Evolutionary conservation across 2,113 vertebrate genomes (phyloP).

Genomic region (Rostratula benghalensis): DNA sequence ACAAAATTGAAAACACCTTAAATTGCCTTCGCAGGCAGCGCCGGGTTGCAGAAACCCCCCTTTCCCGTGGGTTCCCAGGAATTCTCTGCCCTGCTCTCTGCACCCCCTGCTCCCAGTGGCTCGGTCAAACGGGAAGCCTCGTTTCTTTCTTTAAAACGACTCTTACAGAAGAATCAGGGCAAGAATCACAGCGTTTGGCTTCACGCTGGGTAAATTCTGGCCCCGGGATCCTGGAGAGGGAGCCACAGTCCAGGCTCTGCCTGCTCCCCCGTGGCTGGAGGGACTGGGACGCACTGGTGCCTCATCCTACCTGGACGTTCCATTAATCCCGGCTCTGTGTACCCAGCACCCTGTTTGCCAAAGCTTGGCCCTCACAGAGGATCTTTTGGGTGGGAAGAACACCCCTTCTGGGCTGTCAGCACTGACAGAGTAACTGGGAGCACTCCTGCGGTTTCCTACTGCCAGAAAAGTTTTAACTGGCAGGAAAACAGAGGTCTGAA

Average conservation of each 20-base stretch:
- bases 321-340: fast-evolving
- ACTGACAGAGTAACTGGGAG: neutral
- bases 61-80: neutral
- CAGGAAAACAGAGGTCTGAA: neutral
- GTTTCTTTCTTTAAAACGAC: fast-evolving
- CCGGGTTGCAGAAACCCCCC: neutral
- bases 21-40: neutral
- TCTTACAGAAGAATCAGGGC: fast-evolving
- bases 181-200: neutral
- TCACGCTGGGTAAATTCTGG: fast-evolving
- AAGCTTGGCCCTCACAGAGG: no score
- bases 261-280: no score
- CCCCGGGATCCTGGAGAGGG: neutral
- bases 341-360: fast-evolving
- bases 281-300: neutral
- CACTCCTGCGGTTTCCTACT: neutral
- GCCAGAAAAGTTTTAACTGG: neutral
- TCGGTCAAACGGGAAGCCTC: neutral
- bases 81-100: neutral
- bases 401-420: neutral
- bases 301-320: neutral
- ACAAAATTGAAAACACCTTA: neutral
- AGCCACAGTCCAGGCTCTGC: slow-evolving; percentile 12
- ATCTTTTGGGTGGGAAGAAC: no score
- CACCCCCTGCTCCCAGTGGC: neutral